Evolutionary conservation across 2,888 invertebrate genomes (phyloP).

Genomic region (Latheticus oryzae): DNA sequence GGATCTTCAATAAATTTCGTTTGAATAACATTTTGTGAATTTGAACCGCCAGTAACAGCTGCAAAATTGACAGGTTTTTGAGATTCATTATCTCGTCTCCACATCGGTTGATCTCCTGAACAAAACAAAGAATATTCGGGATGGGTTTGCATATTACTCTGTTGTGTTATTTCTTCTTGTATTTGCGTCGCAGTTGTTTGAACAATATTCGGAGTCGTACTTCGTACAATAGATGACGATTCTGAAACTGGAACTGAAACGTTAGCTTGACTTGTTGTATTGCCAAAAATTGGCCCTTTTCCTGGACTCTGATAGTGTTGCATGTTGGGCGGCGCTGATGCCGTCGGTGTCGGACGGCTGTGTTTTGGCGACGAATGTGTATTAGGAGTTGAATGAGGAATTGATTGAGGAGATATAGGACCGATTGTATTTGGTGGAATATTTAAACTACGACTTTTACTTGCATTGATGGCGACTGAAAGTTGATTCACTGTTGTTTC

Average conservation of each 20-base stretch:
- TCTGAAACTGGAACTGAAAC: conserved; percentile 37
- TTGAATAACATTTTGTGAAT: conserved; percentile 54
- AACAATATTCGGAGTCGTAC: conserved; percentile 45
- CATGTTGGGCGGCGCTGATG: conserved; percentile 63
- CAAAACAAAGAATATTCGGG: conserved; percentile 91
- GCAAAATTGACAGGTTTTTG: conserved; percentile 78
- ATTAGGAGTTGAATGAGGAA: conserved; percentile 45
- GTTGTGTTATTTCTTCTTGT: conserved; percentile 9
- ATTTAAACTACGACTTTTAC: conserved; percentile 31
- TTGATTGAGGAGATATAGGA: conserved; percentile 58
- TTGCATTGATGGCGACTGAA: conserved; percentile 44
- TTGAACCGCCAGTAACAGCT: conserved; percentile 69
- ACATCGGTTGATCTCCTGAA: conserved; percentile 76
- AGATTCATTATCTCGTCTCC: conserved; percentile 69
- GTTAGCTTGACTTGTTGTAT: conserved; percentile 24
- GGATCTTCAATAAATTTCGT: conserved; percentile 70
- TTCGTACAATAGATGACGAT: conserved; percentile 14
- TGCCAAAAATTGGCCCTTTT: conserved; percentile 44
- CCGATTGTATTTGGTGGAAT: conserved; percentile 50
- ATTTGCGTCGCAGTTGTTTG: conserved; percentile 44
- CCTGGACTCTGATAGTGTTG: conserved; percentile 60
- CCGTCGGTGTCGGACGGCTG: conserved; percentile 60
- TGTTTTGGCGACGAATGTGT: conserved; percentile 57
- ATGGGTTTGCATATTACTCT: conserved; percentile 63
- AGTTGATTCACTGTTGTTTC: conserved; percentile 60